Evolutionary conservation across 2,113 vertebrate species (phyloP).

Genomic region (Ranitomeya imitator): DNA sequence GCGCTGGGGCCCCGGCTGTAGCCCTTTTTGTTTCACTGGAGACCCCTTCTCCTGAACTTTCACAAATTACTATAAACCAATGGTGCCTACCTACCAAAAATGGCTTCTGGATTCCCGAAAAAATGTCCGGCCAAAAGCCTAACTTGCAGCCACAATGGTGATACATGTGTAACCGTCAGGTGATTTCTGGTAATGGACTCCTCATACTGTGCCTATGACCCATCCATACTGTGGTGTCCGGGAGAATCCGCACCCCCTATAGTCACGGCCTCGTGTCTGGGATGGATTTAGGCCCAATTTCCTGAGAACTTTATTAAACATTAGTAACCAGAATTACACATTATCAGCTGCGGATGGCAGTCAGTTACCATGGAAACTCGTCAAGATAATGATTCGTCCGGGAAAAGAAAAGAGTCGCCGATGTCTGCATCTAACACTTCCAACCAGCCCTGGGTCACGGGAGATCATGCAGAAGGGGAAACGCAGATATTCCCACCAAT

Average conservation of each 20-base stretch:
- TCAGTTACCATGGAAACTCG: slow-evolving; percentile 32
- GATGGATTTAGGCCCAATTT: neutral
- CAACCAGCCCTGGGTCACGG: slow-evolving; percentile 36
- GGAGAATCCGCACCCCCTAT: neutral
- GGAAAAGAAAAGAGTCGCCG: neutral
- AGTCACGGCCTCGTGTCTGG: neutral
- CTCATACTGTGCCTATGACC: too few relatives aligned
- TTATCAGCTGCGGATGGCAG: neutral
- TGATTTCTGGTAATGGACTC: too few relatives aligned
- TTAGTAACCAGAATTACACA: neutral
- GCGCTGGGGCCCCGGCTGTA: too few relatives aligned
- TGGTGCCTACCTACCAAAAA: too few relatives aligned
- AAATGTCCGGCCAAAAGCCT: too few relatives aligned
- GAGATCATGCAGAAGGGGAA: slow-evolving; percentile 8
- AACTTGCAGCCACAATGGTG: too few relatives aligned
- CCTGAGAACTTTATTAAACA: neutral
- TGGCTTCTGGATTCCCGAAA: too few relatives aligned
- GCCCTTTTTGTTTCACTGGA: too few relatives aligned
- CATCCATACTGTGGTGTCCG: too few relatives aligned
- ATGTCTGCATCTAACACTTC: slow-evolving; percentile 15
- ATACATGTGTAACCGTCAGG: too few relatives aligned
- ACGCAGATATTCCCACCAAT: slow-evolving; percentile 22
- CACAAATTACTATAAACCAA: too few relatives aligned
- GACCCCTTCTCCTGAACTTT: too few relatives aligned
- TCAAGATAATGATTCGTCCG: slow-evolving; percentile 1